Base-by-base conservation (phyloP, 1,140 invertebrate genomes). In the Scaptomyza montana region DNA sequence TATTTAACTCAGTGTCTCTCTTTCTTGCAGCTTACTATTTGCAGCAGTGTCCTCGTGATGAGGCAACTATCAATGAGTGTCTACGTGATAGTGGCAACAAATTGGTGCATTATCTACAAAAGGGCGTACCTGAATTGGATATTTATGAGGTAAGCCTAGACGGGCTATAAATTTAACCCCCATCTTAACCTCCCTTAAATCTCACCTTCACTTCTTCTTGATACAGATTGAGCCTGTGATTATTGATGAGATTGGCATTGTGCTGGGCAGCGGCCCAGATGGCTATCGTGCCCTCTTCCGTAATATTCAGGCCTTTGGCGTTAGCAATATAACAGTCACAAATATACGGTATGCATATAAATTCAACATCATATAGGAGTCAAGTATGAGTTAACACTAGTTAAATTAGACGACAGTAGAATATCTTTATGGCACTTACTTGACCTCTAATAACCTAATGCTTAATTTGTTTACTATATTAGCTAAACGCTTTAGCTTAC, bases 191-290 rank as follows among this genome's bases (percentile, higher is more conserved):
- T n/a, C 9, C 5, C 36, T 16, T 16, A 16, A n/a, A 39, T n/a
- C 68, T 25, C 2, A 54, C 39, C 12, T 7, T 8, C 12, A 21
- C 1, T 28, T 59, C 61, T 45, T 68, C 59, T 68, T 92, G 21
- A 25, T 25, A 10, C 93, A 95, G 92, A 94, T 95, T 0, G 96
- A 97, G 74, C 95, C 96, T 0, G 95, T 96, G 50, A 90, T 96
- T 4, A 94, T 97, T 9, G 96, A 97, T 90, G 95, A 97, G 90
- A 94, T 97, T 43, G 94, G 95, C n/a, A 95, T 97, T 49, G 93
- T 95, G 0, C 90, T 97, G 46, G 96, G 96, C 47, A 94, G 93
- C 5, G 96, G 96, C 0, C 95, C 96, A 0, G 94, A 96, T 89
- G 96, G 96, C 0, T 97, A 97, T 92, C 93, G 95, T 43, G 96